Evolutionary conservation across 2,888 invertebrate species (phyloP).

Genomic region (Mimachlamys varia): DNA sequence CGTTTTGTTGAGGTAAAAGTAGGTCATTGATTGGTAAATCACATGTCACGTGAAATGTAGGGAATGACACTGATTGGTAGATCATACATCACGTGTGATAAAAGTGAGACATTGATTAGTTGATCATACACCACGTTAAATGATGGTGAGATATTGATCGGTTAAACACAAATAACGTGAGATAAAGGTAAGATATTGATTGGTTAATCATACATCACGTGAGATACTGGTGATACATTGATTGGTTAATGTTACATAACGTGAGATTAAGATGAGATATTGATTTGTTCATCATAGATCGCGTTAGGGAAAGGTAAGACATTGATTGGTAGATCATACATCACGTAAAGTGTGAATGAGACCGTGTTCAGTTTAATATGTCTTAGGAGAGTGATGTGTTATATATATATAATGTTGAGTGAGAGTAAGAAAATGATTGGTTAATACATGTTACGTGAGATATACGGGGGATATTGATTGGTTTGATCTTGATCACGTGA

Average conservation of each 20-base stretch:
- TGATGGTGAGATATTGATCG: too few relatives aligned
- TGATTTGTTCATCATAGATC: neutral
- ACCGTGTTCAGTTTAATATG: neutral
- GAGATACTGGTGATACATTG: neutral
- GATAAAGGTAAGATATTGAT: neutral
- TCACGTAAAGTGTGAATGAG: neutral
- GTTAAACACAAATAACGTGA: neutral
- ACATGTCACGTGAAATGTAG: too few relatives aligned
- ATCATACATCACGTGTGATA: too few relatives aligned
- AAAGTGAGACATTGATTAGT: too few relatives aligned
- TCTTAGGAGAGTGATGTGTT: neutral
- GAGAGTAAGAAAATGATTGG: neutral
- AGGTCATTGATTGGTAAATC: too few relatives aligned
- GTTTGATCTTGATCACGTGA: neutral
- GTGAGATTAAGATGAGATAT: neutral
- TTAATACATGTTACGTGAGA: neutral
- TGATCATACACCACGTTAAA: too few relatives aligned
- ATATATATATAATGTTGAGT: neutral
- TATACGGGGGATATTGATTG: neutral
- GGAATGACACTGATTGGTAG: too few relatives aligned
- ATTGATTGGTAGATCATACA: neutral
- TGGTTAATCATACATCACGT: neutral
- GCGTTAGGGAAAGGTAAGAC: neutral
- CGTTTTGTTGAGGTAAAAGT: too few relatives aligned
- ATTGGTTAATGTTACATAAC: neutral